Percentiles rank a stretch among this genome's conserved stretches.
phyloP scores from a whole-genome alignment of 2,888 invertebrate genomes.

The Drosophila dives region DNA sequence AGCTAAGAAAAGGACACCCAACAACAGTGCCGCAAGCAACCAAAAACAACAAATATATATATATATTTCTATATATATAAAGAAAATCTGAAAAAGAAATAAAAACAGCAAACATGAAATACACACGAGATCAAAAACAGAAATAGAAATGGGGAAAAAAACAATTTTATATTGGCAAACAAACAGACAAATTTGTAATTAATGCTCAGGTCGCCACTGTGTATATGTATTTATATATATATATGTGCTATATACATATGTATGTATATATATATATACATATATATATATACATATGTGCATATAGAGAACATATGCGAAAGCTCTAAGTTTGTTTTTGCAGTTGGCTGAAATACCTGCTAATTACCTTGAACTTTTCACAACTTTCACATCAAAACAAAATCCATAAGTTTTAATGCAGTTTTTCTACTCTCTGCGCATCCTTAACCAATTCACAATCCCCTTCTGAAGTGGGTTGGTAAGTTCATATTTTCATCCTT shows the following conservation, averaged over 20 bases:
- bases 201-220: slow-evolving; percentile 29
- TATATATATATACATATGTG: background rate
- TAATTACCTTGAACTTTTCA: slow-evolving; percentile 53
- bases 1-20: slow-evolving; percentile 39
- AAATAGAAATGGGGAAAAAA: slow-evolving; percentile 23
- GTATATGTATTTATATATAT: background rate
- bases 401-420: slow-evolving; percentile 66
- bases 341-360: slow-evolving; percentile 36
- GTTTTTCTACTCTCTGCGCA: slow-evolving; percentile 31
- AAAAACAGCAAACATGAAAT: slow-evolving; percentile 33
- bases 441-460: slow-evolving; percentile 5
- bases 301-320: background rate
- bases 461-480: background rate
- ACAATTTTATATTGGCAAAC: slow-evolving; percentile 60
- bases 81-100: background rate
- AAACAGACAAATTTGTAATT: slow-evolving; percentile 46
- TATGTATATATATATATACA: background rate
- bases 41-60: background rate
- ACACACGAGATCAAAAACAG: slow-evolving; percentile 44
- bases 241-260: background rate
- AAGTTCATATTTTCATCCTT: background rate
- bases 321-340: slow-evolving; percentile 8
- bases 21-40: slow-evolving; percentile 44
- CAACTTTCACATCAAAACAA: slow-evolving; percentile 44
- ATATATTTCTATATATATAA: background rate